Evolutionary conservation across 30 jellyfish, hydroid and myxozoan species (phyloP).

Genomic region (Morbakka virulenta): DNA sequence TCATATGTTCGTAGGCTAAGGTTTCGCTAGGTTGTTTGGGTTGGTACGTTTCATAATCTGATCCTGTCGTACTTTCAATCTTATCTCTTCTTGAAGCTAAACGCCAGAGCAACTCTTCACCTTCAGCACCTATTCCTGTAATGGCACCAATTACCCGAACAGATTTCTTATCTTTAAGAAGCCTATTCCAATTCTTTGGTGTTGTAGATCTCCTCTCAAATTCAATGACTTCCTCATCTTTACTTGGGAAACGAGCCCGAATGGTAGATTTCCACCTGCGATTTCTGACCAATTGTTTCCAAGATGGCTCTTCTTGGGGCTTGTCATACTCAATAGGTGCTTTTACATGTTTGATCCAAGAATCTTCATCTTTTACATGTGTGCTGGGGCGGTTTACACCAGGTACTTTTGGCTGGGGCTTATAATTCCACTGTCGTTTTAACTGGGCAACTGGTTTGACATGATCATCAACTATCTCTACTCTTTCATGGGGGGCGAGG

Average conservation of each 20-base stretch:
- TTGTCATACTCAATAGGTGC: constrained; percentile 78
- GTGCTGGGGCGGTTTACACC: constrained; percentile 82
- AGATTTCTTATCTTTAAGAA: constrained; percentile 81
- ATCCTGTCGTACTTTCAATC: constrained; percentile 51
- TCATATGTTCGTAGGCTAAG: constrained; percentile 75
- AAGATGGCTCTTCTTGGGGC: constrained; percentile 86
- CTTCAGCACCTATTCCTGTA: constrained; percentile 96
- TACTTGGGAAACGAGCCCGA: constrained; percentile 88
- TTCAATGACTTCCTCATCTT: constrained; percentile 66
- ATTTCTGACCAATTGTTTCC: constrained; percentile 86
- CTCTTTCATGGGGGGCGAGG: no score
- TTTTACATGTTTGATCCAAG: constrained; percentile 90
- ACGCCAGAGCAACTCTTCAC: constrained; percentile 93
- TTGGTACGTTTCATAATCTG: background rate
- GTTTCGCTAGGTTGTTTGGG: constrained; percentile 73
- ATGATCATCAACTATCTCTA: constrained; percentile 77
- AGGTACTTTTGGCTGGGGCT: constrained; percentile 46
- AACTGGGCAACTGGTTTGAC: constrained; percentile 71
- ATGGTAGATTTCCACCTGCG: constrained; percentile 97
- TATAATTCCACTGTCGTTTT: constrained; percentile 49
- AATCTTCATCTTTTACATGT: constrained; percentile 44
- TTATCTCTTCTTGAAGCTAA: constrained; percentile 83
- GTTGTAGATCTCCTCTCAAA: constrained; percentile 96
- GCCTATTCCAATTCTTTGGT: constrained; percentile 91
- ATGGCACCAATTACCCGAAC: constrained; percentile 74